Evolutionary conservation across 2,888 invertebrate species (phyloP), one percentile per base, ranked within the genome.

Genomic region (Agriopis leucophaearia): DNA sequence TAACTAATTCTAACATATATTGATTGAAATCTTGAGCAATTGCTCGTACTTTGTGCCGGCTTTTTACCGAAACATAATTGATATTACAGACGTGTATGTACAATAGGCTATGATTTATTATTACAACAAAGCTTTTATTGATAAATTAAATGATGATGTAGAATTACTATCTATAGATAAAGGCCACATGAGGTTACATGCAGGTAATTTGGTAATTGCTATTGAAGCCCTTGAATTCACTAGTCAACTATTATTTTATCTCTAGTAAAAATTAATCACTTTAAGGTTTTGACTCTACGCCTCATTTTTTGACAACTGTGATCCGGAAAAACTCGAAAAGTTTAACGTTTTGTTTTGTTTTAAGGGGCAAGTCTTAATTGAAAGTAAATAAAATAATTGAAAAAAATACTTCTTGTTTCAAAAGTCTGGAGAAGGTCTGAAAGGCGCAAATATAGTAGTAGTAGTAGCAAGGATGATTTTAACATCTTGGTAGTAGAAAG

Each of bases 171-270:
- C 40, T 56, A 57, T 15, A 51, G 36, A 64, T 40, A 73, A 64
- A 70, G 70, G 68, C 78, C 75, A 80, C 74, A 73, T 66, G 56
- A 64, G 51, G 35, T 54, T 40, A 56, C 15, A 66, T 65, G 57
- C 47, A 45, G 52, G 61, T 80, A 76, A 78, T 80, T 80, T 70
- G 72, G 76, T 82, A 78, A 80, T 81, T 81, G 70, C 42, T 35
- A 58, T 48, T 44, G 50, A 52, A 72, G 74, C 79, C 79, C 82
- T 82, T 82, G 82, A 80, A 78, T 77, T 66, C 50, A 62, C 67
- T 75, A 15, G 27, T n/a, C 6, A n/a, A 13, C 35, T 8, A n/a
- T 44, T 5, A 10, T 15, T 12, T 48, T 12, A 18, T 8, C 3
- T 18, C 12, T 10, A 48, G 10, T 48, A 10, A 18, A 18, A 13